phyloP scores from a whole-genome alignment of 2,888 invertebrate genomes.

The Entomobrya proxima region DNA sequence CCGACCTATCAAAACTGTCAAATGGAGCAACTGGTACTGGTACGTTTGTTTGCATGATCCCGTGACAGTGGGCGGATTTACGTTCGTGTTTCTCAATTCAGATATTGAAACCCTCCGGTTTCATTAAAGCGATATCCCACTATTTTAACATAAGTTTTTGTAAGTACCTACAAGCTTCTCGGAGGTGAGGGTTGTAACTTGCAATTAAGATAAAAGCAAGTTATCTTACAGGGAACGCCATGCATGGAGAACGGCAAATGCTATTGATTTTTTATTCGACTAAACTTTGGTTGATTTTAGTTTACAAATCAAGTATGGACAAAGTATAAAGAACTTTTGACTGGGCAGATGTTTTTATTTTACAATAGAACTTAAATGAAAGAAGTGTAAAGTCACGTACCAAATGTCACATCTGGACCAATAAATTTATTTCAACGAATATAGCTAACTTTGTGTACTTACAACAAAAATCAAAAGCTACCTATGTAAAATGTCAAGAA shows the following conservation, averaged over 20 bases:
- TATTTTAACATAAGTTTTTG: background rate
- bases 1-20: conserved; percentile 14
- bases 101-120: background rate
- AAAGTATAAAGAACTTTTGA: too few species aligned
- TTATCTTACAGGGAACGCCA: background rate
- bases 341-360: too few species aligned
- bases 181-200: background rate
- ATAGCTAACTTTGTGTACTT: too few species aligned
- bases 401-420: too few species aligned
- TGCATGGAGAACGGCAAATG: background rate
- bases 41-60: background rate
- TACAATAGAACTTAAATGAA: too few species aligned
- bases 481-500: too few species aligned
- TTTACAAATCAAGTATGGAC: too few species aligned
- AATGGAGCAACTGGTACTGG: background rate
- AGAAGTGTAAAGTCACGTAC: too few species aligned
- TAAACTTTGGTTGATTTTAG: too few species aligned
- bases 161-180: background rate
- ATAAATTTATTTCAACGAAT: too few species aligned
- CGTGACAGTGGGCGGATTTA: background rate
- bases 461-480: too few species aligned
- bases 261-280: background rate
- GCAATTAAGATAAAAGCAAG: conserved; percentile 37
- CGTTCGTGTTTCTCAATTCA: background rate
- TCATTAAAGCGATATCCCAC: background rate